These are phyloP conservation scores for Aphelenchoides besseyi DNA, from an alignment of 1,140 invertebrate species.

Conservation along the genomic window DNA sequence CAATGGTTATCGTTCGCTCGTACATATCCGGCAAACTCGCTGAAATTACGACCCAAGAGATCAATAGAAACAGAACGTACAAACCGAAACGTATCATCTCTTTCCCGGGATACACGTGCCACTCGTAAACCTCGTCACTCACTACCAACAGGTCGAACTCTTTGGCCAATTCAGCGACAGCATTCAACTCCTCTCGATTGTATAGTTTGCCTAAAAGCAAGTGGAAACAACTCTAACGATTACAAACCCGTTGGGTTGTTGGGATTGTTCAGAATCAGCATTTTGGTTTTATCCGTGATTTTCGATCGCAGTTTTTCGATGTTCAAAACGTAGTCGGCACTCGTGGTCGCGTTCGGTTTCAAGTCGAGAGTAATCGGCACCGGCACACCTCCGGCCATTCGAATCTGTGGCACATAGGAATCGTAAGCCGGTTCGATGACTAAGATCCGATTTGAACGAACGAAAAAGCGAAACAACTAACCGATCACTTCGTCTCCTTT, in stretches of 20 bases:
- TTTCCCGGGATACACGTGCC: slow-evolving; percentile 81
- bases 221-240: too few relatives aligned
- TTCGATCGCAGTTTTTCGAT: slow-evolving; percentile 74
- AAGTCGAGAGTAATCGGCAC: slow-evolving; percentile 82
- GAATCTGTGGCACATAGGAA: slow-evolving; percentile 91
- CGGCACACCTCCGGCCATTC: slow-evolving; percentile 77
- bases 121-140: slow-evolving; percentile 97
- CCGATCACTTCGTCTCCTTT: slow-evolving; percentile 73
- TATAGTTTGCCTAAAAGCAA: slow-evolving; percentile 68
- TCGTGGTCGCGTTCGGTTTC: slow-evolving; percentile 65
- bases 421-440: slow-evolving; percentile 98
- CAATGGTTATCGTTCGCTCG: slow-evolving; percentile 92
- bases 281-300: slow-evolving; percentile 88
- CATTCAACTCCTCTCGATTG: slow-evolving; percentile 67
- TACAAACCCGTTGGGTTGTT: slow-evolving; percentile 62
- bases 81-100: slow-evolving; percentile 84
- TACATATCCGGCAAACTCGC: slow-evolving; percentile 94
- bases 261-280: slow-evolving; percentile 84
- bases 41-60: slow-evolving; percentile 60
- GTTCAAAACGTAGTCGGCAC: slow-evolving; percentile 85
- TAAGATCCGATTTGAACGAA: slow-evolving; percentile 67
- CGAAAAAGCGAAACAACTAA: slow-evolving; percentile 32
- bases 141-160: slow-evolving; percentile 87
- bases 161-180: slow-evolving; percentile 81
- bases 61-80: background rate